A percentile compares a stretch with the other conserved stretches of the same genome.
phyloP scores from a whole-genome alignment of 2,797 vertebrate species.

The Vultur gryphus region DNA sequence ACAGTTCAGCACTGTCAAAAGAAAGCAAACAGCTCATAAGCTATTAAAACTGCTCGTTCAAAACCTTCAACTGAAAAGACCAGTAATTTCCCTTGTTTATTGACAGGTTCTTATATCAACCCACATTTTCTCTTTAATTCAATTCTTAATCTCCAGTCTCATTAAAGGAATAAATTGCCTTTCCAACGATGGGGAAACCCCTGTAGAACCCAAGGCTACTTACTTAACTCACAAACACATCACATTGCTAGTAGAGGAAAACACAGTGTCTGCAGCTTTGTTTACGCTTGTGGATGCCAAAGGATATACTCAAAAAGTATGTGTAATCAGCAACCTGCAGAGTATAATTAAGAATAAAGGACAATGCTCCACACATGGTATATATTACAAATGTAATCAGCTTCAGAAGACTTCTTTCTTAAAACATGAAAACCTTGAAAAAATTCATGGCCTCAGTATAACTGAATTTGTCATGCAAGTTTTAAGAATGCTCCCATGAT shows the following conservation, averaged over 20 bases:
- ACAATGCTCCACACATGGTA: not conserved
- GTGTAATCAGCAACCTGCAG: not conserved
- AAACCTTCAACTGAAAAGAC: not conserved
- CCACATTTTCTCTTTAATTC: not conserved
- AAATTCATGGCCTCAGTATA: not conserved
- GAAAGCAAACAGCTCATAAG: not conserved
- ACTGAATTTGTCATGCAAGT: not conserved
- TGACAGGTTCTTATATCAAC: not conserved
- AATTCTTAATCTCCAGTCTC: not conserved
- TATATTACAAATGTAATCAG: not conserved
- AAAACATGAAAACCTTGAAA: not conserved
- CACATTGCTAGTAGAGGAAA: slow-evolving; percentile 5
- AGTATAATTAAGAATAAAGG: slow-evolving; percentile 50
- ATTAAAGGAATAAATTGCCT: slow-evolving; percentile 8
- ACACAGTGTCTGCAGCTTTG: slow-evolving; percentile 59
- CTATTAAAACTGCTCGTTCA: not conserved
- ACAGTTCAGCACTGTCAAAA: not conserved
- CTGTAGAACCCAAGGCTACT: slow-evolving; percentile 11
- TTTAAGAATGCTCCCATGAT: not conserved
- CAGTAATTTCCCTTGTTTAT: not conserved
- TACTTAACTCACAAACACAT: slow-evolving; percentile 47
- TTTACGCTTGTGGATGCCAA: slow-evolving; percentile 51
- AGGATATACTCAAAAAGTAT: slow-evolving; percentile 16
- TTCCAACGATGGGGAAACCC: not conserved
- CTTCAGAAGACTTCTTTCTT: not conserved